phyloP scores from a whole-genome alignment of 2,888 invertebrate species.

The Selenia dentaria region DNA sequence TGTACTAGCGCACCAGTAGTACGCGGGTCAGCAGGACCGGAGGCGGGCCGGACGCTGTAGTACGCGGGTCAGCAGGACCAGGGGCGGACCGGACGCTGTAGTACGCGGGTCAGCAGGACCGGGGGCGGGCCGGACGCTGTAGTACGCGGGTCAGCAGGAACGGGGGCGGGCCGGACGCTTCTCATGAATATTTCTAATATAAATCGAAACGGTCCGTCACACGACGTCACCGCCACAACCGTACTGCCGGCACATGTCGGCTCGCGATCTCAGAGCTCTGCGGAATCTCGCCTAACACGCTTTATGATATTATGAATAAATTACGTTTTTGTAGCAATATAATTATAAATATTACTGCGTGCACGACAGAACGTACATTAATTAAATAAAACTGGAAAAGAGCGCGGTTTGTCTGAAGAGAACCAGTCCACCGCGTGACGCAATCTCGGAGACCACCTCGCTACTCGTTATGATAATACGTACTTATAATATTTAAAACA shows the following conservation, averaged over 20 bases:
- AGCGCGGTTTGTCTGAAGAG: background rate
- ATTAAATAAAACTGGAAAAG: conserved; percentile 3
- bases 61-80: too few species aligned
- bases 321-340: background rate
- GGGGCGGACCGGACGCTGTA: too few species aligned
- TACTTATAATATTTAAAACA: too few species aligned
- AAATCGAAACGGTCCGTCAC: background rate
- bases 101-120: too few species aligned
- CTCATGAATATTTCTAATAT: background rate
- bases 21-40: too few species aligned
- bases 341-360: conserved; percentile 1
- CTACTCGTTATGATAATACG: too few species aligned
- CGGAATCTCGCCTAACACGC: background rate
- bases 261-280: background rate
- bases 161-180: background rate
- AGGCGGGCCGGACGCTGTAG: too few species aligned
- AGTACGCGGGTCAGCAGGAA: background rate
- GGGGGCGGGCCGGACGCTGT: too few species aligned
- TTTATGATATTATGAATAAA: conserved; percentile 12
- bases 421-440: conserved; percentile 1
- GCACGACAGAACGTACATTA: background rate
- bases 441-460: too few species aligned
- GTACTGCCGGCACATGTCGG: background rate
- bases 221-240: background rate
- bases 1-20: too few species aligned